A percentile compares a stretch with the other conserved stretches of the same genome.
Evolutionary conservation across 2,797 vertebrate genomes (phyloP).

Genomic region (Manis pentadactyla): DNA sequence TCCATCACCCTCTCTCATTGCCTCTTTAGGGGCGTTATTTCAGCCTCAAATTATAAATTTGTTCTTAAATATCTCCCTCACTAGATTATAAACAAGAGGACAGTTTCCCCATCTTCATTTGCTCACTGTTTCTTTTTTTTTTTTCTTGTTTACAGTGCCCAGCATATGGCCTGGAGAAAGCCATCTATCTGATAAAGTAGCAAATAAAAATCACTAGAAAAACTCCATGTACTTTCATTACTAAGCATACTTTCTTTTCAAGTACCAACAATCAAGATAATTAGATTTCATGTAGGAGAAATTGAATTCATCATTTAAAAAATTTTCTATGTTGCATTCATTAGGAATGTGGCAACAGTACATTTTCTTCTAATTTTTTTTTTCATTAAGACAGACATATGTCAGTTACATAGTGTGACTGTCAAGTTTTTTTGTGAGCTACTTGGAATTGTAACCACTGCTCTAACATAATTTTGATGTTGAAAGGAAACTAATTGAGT

Average conservation of each 20-base stretch:
- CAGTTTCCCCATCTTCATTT: background rate
- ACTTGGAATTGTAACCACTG: background rate
- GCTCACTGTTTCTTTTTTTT: background rate
- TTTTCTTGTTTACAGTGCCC: too few relatives aligned
- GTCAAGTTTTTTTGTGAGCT: background rate
- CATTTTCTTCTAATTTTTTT: conserved; percentile 24
- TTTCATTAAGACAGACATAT: background rate
- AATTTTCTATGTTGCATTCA: background rate
- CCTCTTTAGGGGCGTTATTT: background rate
- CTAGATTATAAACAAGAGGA: background rate
- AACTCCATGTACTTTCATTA: background rate
- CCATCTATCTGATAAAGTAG: conserved; percentile 5
- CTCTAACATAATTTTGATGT: background rate
- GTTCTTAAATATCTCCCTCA: background rate
- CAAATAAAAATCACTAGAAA: background rate
- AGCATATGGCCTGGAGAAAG: background rate
- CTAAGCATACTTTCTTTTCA: background rate
- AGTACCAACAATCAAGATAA: background rate
- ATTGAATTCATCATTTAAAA: background rate
- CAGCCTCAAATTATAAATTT: background rate
- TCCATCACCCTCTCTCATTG: background rate
- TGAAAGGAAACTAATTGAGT: background rate
- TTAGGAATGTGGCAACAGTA: background rate
- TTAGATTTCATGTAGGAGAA: background rate
- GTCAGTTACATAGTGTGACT: background rate